phyloP scores from a whole-genome alignment of 2,113 vertebrate genomes.

The Pelecanoides urinatrix region DNA sequence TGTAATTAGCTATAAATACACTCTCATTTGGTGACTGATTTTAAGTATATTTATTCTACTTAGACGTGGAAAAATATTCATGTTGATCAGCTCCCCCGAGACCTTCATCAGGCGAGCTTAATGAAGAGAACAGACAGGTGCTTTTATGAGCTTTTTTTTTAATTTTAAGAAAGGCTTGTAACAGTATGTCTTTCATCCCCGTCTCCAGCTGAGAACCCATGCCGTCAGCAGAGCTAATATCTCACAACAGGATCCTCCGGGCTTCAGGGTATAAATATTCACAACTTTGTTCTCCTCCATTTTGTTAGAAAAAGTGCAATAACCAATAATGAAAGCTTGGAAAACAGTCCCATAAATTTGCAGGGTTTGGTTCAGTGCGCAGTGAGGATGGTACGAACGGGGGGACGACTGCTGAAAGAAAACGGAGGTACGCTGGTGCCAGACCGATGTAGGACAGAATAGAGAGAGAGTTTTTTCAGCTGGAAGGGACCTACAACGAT shows the following conservation, averaged over 20 bases:
- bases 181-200: neutral
- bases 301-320: neutral
- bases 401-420: neutral
- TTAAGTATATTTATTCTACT: constrained; percentile 58
- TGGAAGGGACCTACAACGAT: neutral
- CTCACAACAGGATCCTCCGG: neutral
- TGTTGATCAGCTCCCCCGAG: constrained; percentile 22
- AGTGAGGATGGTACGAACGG: neutral
- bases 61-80: constrained; percentile 14
- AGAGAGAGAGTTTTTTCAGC: accelerated
- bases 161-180: neutral
- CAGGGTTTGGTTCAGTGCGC: neutral
- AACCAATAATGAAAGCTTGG: neutral
- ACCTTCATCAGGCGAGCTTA: constrained; percentile 52
- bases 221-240: neutral
- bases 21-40: constrained; percentile 49
- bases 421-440: neutral
- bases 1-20: constrained; percentile 36
- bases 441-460: accelerated
- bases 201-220: constrained; percentile 6
- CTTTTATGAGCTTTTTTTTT: neutral
- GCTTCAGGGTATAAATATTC: neutral
- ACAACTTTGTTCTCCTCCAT: neutral
- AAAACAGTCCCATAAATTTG: neutral
- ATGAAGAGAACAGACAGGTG: constrained; percentile 60